These are phyloP conservation scores for Gambelia wislizenii DNA, from an alignment of 2,797 vertebrate species.

Conservation along the genomic window DNA sequence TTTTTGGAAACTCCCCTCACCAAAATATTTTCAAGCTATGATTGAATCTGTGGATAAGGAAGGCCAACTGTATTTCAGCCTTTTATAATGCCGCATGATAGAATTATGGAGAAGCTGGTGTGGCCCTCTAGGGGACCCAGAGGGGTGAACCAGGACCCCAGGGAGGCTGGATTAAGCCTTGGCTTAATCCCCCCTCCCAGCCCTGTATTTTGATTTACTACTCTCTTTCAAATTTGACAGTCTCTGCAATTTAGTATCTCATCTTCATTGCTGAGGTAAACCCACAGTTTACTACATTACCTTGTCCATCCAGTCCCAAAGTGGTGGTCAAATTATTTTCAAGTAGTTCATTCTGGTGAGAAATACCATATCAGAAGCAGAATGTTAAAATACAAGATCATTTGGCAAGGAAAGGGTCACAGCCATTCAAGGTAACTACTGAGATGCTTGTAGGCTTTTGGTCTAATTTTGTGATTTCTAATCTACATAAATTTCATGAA, in stretches of 20 bases:
- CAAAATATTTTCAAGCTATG: too few relatives aligned
- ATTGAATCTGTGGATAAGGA: too few relatives aligned
- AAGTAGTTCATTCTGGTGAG: conserved; percentile 44
- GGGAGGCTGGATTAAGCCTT: neutral
- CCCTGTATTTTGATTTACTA: conserved; percentile 27
- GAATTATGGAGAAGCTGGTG: too few relatives aligned
- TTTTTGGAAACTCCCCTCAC: too few relatives aligned
- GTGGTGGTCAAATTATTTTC: conserved; percentile 43
- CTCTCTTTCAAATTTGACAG: neutral
- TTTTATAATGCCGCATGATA: too few relatives aligned
- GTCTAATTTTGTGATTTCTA: conserved; percentile 59
- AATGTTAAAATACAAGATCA: conserved; percentile 25
- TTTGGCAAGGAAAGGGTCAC: conserved; percentile 51
- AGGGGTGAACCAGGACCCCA: neutral
- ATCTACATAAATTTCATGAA: conserved; percentile 70
- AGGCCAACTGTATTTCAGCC: too few relatives aligned
- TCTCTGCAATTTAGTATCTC: conserved; percentile 23
- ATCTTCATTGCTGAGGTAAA: conserved; percentile 28
- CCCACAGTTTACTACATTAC: conserved; percentile 4
- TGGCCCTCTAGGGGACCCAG: too few relatives aligned
- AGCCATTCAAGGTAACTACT: conserved; percentile 7
- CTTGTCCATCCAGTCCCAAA: conserved; percentile 31
- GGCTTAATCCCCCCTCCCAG: neutral
- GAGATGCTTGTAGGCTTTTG: conserved; percentile 51
- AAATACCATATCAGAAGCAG: too few relatives aligned